Conservation (phyloP, 1,140 invertebrate genomes). For the Brachionus paranguensis region DNA sequence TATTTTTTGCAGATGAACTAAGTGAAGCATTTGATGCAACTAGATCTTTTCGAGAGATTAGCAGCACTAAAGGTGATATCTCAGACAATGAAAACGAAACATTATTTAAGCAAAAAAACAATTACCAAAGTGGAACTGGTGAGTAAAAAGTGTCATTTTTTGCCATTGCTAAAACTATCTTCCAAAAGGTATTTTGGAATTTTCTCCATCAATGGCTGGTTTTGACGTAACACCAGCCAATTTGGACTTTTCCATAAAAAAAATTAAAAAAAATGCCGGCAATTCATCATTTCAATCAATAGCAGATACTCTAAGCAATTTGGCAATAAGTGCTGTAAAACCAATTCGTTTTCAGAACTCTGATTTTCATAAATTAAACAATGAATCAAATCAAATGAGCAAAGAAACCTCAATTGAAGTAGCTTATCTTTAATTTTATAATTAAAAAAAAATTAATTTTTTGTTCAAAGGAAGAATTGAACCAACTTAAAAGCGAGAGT, state of each 20-base stretch:
- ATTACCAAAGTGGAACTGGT: not conserved
- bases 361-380: conserved; percentile 15
- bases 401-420: conserved; percentile 18
- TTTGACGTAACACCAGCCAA: conserved; percentile 30
- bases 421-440: not conserved
- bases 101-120: not conserved
- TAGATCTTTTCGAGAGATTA: not conserved
- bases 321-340: conserved; percentile 8
- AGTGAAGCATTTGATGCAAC: not conserved
- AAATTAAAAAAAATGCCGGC: not conserved
- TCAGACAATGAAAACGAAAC: conserved; percentile 16
- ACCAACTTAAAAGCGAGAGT: not conserved
- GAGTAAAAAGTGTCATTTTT: not conserved
- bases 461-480: not conserved
- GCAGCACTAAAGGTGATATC: not conserved
- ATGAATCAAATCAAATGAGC: conserved; percentile 4
- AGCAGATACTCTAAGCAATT: conserved; percentile 20
- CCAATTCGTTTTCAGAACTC: not conserved
- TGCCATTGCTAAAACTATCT: not conserved
- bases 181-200: conserved; percentile 19
- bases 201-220: conserved; percentile 29
- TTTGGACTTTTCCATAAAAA: not conserved
- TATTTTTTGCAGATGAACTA: not conserved
- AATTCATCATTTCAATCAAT: conserved; percentile 22
- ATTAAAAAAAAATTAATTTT: not conserved